Evolutionary conservation across 1,140 invertebrate species (phyloP).

Genomic region (Sycophila sp.): DNA sequence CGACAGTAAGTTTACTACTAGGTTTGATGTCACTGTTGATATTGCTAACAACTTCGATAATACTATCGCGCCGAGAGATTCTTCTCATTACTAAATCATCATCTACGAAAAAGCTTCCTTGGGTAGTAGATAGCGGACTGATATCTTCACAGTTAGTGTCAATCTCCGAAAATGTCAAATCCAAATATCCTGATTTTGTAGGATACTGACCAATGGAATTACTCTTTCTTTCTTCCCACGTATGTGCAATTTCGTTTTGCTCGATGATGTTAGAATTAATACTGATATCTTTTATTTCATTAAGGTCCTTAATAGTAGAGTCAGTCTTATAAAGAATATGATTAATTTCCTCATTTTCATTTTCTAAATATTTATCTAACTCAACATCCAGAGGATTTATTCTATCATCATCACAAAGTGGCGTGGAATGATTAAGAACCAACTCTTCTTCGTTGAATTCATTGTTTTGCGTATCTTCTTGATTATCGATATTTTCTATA

Average conservation of each 20-base stretch:
- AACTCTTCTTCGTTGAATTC: neutral
- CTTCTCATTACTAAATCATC: slow-evolving; percentile 20
- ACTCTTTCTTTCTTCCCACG: too few relatives aligned
- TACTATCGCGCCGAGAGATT: slow-evolving; percentile 48
- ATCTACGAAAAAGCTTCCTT: slow-evolving; percentile 14
- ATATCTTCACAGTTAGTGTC: slow-evolving; percentile 4
- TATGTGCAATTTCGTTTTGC: too few relatives aligned
- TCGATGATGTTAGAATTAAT: neutral
- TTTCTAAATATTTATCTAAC: slow-evolving; percentile 3
- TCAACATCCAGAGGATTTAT: slow-evolving; percentile 7
- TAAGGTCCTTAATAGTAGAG: neutral
- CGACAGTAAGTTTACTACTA: slow-evolving; percentile 40
- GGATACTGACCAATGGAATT: too few relatives aligned
- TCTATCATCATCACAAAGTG: neutral
- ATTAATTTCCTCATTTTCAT: neutral
- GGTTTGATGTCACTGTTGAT: slow-evolving; percentile 51
- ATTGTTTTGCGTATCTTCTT: neutral
- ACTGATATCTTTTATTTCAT: neutral
- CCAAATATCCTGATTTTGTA: slow-evolving; percentile 8
- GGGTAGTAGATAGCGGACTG: slow-evolving; percentile 1
- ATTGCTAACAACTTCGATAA: slow-evolving; percentile 52
- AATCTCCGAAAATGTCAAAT: slow-evolving; percentile 29
- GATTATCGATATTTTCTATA: neutral
- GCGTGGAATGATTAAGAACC: neutral
- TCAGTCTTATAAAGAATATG: neutral